phyloP scores from a whole-genome alignment of 2,113 vertebrate species.

The Arvicanthis niloticus region DNA sequence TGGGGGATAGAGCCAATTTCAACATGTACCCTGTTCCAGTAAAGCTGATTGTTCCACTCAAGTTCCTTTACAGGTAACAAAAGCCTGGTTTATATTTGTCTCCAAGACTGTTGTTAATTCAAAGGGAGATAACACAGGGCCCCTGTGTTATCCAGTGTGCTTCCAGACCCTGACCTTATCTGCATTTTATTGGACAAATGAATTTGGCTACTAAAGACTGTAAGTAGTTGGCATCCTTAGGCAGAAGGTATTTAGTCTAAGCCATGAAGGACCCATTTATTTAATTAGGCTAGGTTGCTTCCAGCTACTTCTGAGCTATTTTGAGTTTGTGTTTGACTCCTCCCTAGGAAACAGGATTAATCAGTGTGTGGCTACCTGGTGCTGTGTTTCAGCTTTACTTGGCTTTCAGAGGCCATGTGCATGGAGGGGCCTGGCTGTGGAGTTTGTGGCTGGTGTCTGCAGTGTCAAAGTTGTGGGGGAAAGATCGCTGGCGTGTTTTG shows the following conservation, averaged over 20 bases:
- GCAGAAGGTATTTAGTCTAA: not conserved
- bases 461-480: slow-evolving; percentile 2
- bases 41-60: not conserved
- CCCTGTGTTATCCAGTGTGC: not conserved
- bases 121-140: not conserved
- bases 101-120: not conserved
- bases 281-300: not conserved
- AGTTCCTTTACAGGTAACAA: not conserved
- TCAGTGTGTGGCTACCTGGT: no score
- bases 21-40: not conserved
- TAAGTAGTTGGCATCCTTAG: not conserved
- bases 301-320: not conserved
- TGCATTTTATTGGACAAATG: not conserved
- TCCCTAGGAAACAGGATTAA: not conserved
- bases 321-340: not conserved
- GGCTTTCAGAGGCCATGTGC: not conserved
- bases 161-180: not conserved
- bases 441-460: not conserved
- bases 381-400: no score
- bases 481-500: not conserved
- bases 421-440: fast-evolving
- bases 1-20: not conserved
- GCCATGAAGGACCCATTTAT: not conserved
- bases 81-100: not conserved
- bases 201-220: not conserved